These are phyloP conservation scores for Rhadinocentrus ornatus DNA, from an alignment of 2,797 vertebrate species.

Conservation along the genomic window DNA sequence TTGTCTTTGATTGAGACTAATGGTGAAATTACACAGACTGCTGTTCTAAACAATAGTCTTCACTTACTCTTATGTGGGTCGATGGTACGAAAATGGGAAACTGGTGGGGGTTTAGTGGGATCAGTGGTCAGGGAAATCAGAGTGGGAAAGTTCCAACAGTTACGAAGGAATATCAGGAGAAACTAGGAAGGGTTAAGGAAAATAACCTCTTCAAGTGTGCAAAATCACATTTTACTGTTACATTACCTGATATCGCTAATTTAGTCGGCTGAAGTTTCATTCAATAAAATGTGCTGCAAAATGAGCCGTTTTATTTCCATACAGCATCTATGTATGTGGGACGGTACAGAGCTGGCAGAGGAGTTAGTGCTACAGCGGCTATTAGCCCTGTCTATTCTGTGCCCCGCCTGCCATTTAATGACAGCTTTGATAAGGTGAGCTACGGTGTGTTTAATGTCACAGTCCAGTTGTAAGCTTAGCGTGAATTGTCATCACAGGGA, in stretches of 20 bases:
- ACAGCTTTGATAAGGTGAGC: not conserved
- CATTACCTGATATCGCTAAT: not conserved
- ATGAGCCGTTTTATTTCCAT: not conserved
- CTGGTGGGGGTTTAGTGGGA: slow-evolving; percentile 39
- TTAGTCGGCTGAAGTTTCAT: not conserved
- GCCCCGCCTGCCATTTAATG: not conserved
- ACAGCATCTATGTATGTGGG: not conserved
- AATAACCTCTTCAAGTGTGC: slow-evolving; percentile 3
- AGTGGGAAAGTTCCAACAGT: not conserved
- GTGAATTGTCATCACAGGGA: not conserved
- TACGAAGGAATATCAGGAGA: slow-evolving; percentile 20
- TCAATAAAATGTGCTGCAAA: not conserved
- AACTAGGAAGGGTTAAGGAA: not conserved
- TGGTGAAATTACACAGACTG: slow-evolving; percentile 75
- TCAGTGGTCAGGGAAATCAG: slow-evolving; percentile 11
- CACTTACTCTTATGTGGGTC: slow-evolving; percentile 74
- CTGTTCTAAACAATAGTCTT: slow-evolving; percentile 73
- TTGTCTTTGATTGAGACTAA: slow-evolving; percentile 76
- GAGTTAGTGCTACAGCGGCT: too few relatives aligned
- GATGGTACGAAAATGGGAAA: slow-evolving; percentile 59
- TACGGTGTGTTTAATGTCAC: not conserved
- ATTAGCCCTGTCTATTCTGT: not conserved
- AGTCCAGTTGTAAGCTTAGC: not conserved
- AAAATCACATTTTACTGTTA: slow-evolving; percentile 8
- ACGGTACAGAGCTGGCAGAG: not conserved